Base-by-base conservation (phyloP, 2,888 invertebrate genomes). In the Archaeoteleia sp. region DNA sequence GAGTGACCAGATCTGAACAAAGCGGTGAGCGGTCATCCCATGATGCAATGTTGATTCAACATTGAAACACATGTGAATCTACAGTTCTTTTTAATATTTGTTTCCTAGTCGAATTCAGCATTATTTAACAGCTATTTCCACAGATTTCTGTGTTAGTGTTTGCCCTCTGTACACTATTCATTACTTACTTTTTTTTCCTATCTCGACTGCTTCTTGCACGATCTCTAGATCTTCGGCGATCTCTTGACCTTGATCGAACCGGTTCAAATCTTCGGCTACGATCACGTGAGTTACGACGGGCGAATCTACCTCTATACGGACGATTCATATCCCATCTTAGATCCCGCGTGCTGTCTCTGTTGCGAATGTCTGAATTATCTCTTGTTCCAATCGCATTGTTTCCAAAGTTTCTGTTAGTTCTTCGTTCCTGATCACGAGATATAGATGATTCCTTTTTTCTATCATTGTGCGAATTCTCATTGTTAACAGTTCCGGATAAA, bases 191-290 rank as follows among this genome's bases (percentile, higher is more conserved):
- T 9, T 69, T 73, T 54, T 77, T 70, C 20, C 80, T 73, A 14
- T 82, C 82, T 3, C 79, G 75, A 60, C 81, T 82, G 6, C 60
- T 61, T 25, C 77, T 72, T 54, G 72, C 72, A 9, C 74, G 72
- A 37, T 79, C 79, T 9, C 81, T 73, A 1, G 82, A 81, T 40
- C 81, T 74, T 37, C 78, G 71, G n/a, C 78, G 80, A 67, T 82
- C 82, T 27, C 82, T 74, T 0, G 82, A 83, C 13, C 82, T 74
- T 1, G 82, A 82, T 8, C 79, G 76, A 10, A 73, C 74, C 30
- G 76, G 71, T n/a, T 71, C 72, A 1, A 77, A 76, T 32, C 78
- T 75, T 54, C 77, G 73, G 27, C 71, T 73, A 17, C 76, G 75
- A 7, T 82, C 82, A n/a, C 74, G 73, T 0, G 81, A 79, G 23